Percentiles rank a stretch among this genome's conserved stretches.
Evolutionary conservation across 2,888 invertebrate species (phyloP).

Genomic region (Plagodis dolabraria): DNA sequence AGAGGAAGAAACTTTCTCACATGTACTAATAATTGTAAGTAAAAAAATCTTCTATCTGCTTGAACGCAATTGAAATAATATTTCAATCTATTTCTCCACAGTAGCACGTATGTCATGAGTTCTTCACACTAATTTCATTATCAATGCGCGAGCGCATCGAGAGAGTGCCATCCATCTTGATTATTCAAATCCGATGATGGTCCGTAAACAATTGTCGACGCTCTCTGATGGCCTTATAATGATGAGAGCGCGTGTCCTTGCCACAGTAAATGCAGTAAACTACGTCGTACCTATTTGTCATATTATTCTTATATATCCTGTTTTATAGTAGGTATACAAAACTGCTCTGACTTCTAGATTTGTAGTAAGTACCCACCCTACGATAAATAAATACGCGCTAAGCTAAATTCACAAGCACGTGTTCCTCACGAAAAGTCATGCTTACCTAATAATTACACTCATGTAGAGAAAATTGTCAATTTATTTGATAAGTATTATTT

Average conservation of each 20-base stretch:
- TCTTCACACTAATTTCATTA: constrained; percentile 5
- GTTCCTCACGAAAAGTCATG: too few species aligned
- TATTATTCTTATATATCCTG: too few species aligned
- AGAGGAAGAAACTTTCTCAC: too few species aligned
- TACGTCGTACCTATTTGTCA: too few species aligned
- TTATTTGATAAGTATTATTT: too few species aligned
- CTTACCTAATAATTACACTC: too few species aligned
- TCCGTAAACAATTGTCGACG: constrained; percentile 54
- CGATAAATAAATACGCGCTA: too few species aligned
- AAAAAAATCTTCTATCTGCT: not conserved
- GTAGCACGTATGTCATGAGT: constrained; percentile 10
- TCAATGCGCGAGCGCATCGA: constrained; percentile 1
- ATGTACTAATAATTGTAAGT: not conserved
- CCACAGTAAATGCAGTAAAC: constrained; percentile 4
- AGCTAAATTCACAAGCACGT: too few species aligned
- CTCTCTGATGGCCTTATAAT: constrained; percentile 57
- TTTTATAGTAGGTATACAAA: too few species aligned
- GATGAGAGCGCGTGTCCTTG: constrained; percentile 40
- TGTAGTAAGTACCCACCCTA: too few species aligned
- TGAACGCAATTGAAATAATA: not conserved
- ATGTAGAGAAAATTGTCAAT: too few species aligned
- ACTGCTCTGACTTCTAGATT: too few species aligned
- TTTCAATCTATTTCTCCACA: constrained; percentile 12
- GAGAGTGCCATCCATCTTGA: constrained; percentile 51
- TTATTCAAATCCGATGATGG: constrained; percentile 63